Percentiles rank a stretch among this genome's conserved stretches.
phyloP scores from a whole-genome alignment of 2,888 invertebrate genomes.

The Pachycephus smyrnensis region DNA sequence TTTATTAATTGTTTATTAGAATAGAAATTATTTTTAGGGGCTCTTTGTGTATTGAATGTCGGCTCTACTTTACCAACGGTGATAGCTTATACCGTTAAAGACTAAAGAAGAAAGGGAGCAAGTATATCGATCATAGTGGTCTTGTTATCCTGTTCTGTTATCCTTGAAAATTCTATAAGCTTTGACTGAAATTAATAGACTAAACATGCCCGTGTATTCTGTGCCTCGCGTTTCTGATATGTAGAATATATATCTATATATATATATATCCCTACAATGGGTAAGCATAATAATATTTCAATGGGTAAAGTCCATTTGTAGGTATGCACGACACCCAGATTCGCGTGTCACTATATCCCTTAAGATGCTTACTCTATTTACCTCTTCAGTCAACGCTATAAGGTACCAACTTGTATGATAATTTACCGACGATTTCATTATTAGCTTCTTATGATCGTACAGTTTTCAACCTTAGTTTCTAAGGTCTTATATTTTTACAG shows the following conservation, averaged over 20 bases:
- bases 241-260: no score
- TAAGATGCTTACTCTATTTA: no score
- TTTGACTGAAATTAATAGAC: no score
- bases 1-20: no score
- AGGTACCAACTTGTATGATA: neutral
- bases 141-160: neutral
- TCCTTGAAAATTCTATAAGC: neutral
- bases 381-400: neutral
- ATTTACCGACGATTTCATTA: neutral
- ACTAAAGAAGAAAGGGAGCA: neutral
- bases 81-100: neutral
- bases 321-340: no score
- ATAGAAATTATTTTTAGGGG: neutral
- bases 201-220: no score
- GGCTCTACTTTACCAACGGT: neutral
- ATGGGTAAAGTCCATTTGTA: no score
- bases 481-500: no score
- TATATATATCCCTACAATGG: no score
- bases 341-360: no score
- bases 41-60: neutral
- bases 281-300: no score
- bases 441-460: neutral
- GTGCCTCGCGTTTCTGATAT: no score
- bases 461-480: neutral
- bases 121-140: neutral